phyloP scores from a whole-genome alignment of 1,140 invertebrate species.

The Lordiphosa stackelbergi region DNA sequence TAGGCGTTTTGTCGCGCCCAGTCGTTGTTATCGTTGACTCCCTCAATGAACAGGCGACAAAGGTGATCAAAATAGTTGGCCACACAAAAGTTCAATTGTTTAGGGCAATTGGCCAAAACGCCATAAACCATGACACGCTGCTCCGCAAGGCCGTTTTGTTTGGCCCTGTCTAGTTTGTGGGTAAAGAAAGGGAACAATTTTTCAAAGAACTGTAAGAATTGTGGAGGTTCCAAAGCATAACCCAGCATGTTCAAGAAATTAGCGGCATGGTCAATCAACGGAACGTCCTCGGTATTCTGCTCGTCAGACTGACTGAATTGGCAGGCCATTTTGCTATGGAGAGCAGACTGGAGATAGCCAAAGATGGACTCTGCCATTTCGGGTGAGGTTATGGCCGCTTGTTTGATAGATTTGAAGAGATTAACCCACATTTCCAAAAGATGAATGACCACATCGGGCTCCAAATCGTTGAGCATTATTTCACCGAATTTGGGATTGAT shows the following conservation, averaged over 20 bases:
- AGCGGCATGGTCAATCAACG: slow-evolving; percentile 85
- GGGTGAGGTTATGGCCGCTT: slow-evolving; percentile 79
- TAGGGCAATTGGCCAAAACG: slow-evolving; percentile 85
- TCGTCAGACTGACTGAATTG: no score
- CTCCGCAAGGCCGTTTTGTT: slow-evolving; percentile 39
- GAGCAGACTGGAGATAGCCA: no score
- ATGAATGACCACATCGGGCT: slow-evolving; percentile 83
- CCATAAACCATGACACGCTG: slow-evolving; percentile 86
- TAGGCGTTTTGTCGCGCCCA: slow-evolving; percentile 86
- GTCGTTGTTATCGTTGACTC: slow-evolving; percentile 82
- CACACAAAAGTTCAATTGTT: slow-evolving; percentile 79
- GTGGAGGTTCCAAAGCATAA: slow-evolving; percentile 80
- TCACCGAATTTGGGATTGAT: slow-evolving; percentile 84
- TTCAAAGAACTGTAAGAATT: slow-evolving; percentile 83
- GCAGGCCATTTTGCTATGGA: no score
- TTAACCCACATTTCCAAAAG: slow-evolving; percentile 82
- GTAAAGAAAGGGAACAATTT: slow-evolving; percentile 81
- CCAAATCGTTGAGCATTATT: slow-evolving; percentile 83
- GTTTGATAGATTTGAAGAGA: slow-evolving; percentile 81
- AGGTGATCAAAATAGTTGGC: slow-evolving; percentile 81
- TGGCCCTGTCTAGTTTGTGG: slow-evolving; percentile 78
- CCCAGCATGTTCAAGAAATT: slow-evolving; percentile 86
- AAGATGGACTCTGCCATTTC: no score
- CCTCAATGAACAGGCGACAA: slow-evolving; percentile 82
- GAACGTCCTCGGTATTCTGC: slow-evolving; percentile 87